Conservation (phyloP, 2,113 vertebrate genomes). For the Steatornis caripensis region DNA sequence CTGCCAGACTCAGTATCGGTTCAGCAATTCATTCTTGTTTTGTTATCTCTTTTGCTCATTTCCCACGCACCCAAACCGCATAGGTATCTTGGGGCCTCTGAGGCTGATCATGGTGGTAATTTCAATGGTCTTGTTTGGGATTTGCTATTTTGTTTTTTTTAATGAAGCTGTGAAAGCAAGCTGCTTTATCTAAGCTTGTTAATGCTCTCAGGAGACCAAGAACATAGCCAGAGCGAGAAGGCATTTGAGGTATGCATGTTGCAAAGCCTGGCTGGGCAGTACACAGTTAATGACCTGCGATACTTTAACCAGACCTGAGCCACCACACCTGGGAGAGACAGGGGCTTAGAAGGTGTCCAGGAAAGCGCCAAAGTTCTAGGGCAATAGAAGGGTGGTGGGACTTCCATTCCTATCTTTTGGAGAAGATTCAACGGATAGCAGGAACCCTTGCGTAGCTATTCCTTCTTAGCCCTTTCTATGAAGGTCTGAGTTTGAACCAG, state of each 20-base stretch:
- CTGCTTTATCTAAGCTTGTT: background rate
- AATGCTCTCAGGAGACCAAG: background rate
- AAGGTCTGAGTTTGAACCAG: background rate
- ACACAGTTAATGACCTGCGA: background rate
- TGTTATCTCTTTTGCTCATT: background rate
- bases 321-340: background rate
- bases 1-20: background rate
- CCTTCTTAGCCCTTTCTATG: background rate
- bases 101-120: background rate
- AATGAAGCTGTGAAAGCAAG: background rate
- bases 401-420: background rate
- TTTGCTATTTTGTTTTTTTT: background rate
- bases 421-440: background rate
- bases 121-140: background rate
- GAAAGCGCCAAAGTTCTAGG: background rate
- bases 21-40: background rate
- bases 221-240: background rate
- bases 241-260: background rate
- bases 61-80: background rate
- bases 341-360: background rate
- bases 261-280: background rate
- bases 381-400: background rate
- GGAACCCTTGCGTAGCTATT: background rate
- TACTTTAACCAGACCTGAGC: background rate
- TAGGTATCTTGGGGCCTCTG: background rate